These are phyloP conservation scores for Loxodonta africana DNA, from an alignment of 2,113 vertebrate species.

Conservation along the genomic window DNA sequence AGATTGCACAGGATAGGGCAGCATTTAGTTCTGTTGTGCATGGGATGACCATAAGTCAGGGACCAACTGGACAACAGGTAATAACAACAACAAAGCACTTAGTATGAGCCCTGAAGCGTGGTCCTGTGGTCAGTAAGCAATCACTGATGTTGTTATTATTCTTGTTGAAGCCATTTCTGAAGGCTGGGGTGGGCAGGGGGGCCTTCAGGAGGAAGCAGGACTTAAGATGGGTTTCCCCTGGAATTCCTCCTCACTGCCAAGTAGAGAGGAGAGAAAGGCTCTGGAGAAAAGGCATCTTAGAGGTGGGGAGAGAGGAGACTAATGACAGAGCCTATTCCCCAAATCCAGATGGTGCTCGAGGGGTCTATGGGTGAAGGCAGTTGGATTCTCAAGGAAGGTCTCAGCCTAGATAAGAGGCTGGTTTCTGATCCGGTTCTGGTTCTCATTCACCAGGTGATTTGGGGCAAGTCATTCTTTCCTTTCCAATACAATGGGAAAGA, in stretches of 20 bases:
- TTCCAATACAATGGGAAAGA: not conserved
- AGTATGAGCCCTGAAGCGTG: not conserved
- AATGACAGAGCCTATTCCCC: not conserved
- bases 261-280: not conserved
- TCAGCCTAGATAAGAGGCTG: not conserved
- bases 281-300: not conserved
- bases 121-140: not conserved
- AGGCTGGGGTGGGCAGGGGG: not conserved
- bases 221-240: constrained; percentile 15
- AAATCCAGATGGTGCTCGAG: not conserved
- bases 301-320: not conserved
- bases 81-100: not conserved
- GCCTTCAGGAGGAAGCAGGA: not conserved
- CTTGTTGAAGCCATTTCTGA: not conserved
- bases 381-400: not conserved
- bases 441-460: not conserved
- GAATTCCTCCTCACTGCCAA: not conserved
- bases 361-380: not conserved
- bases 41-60: not conserved
- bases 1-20: not conserved
- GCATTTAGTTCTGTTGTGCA: not conserved
- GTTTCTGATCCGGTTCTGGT: not conserved
- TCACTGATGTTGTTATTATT: no score
- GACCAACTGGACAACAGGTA: not conserved
- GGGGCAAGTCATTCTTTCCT: not conserved